Percentiles rank a stretch among this genome's conserved stretches.
Conservation (phyloP, 1,140 invertebrate species). For the Paraescarpia echinospica region DNA sequence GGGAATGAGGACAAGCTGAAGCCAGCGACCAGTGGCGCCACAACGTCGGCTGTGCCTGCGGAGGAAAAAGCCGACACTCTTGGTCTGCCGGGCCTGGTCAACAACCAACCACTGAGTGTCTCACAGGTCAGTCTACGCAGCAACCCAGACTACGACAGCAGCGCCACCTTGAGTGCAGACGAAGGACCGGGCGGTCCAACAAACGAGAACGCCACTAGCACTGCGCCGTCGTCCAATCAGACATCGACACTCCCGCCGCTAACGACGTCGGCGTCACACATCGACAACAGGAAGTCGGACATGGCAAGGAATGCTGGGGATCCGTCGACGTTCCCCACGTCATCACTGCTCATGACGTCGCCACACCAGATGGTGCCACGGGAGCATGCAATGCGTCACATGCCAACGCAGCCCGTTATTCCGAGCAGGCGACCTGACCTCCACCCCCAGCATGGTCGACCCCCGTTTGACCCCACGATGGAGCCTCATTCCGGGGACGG, state of each 20-base stretch:
- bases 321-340: not conserved
- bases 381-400: not conserved
- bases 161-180: constrained; percentile 63
- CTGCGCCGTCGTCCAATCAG: not conserved
- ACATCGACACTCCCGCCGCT: too few species aligned
- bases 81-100: not conserved
- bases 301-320: not conserved
- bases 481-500: not conserved
- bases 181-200: constrained; percentile 51
- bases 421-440: not conserved
- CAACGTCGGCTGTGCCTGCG: not conserved
- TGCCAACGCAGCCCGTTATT: not conserved
- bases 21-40: not conserved
- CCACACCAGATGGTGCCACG: constrained; percentile 10
- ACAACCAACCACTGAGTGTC: constrained; percentile 61
- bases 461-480: not conserved
- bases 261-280: not conserved
- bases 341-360: not conserved
- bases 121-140: constrained; percentile 55
- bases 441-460: not conserved
- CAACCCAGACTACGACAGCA: constrained; percentile 60
- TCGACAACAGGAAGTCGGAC: not conserved
- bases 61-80: not conserved
- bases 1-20: not conserved
- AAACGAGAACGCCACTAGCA: not conserved